phyloP scores from a whole-genome alignment of 2,797 vertebrate genomes.

The Gobionotothen gibberifrons region DNA sequence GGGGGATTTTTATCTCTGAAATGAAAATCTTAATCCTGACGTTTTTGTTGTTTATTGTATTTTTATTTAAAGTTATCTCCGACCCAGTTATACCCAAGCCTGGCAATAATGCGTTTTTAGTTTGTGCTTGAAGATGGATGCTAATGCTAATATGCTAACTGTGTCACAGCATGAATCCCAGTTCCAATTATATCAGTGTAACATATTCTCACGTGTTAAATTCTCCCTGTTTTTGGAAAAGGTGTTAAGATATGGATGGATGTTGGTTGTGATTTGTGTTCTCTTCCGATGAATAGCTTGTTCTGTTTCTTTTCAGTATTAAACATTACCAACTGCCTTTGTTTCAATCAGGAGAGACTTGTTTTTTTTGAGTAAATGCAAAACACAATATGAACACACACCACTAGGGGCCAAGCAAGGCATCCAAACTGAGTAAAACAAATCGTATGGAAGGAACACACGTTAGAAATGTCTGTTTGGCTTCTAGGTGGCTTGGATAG shows the following conservation, averaged over 20 bases:
- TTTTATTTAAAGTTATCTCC: constrained; percentile 86
- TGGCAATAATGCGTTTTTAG: constrained; percentile 83
- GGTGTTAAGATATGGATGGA: constrained; percentile 58
- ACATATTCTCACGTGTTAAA: constrained; percentile 62
- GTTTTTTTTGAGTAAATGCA: too few species aligned
- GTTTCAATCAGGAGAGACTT: too few species aligned
- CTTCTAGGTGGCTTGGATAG: too few species aligned
- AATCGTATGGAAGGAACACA: too few species aligned
- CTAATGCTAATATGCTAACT: constrained; percentile 63
- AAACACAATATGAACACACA: too few species aligned
- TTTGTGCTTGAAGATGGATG: constrained; percentile 65
- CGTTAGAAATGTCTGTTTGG: too few species aligned
- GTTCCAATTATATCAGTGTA: constrained; percentile 63
- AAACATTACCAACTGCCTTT: constrained; percentile 61
- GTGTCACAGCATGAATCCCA: constrained; percentile 73
- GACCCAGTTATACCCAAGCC: constrained; percentile 87
- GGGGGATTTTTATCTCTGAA: constrained; percentile 91
- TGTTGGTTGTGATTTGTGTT: constrained; percentile 67
- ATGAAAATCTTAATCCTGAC: constrained; percentile 86
- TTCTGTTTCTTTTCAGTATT: constrained; percentile 63
- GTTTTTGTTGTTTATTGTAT: constrained; percentile 74
- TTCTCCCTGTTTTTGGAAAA: constrained; percentile 42
- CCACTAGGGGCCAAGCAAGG: too few species aligned
- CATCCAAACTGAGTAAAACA: too few species aligned
- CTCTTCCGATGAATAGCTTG: constrained; percentile 46